These are phyloP conservation scores for Florisuga fusca DNA, from an alignment of 2,797 vertebrate genomes.

Conservation along the genomic window DNA sequence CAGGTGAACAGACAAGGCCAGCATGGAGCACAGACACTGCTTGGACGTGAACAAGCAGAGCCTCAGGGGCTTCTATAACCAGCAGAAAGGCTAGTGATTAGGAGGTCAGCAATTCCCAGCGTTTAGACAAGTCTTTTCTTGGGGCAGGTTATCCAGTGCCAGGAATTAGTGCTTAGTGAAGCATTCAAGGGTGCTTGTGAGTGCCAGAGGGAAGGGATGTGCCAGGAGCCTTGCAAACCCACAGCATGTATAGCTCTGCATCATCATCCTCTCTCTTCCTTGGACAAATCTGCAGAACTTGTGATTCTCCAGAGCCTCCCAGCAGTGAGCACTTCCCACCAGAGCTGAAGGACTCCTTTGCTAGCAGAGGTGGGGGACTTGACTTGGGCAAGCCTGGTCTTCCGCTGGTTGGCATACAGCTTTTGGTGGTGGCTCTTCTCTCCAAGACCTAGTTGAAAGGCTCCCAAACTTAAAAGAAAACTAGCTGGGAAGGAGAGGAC, in stretches of 20 bases:
- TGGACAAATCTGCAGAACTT: background rate
- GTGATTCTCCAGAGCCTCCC: background rate
- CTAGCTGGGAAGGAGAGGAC: background rate
- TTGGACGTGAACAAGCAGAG: background rate
- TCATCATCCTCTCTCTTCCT: background rate
- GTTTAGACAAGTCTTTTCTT: background rate
- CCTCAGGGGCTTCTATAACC: background rate
- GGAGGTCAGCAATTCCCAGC: background rate
- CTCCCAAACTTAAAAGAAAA: background rate
- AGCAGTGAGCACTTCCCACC: background rate
- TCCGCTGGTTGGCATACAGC: background rate
- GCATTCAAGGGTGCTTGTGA: fast-evolving
- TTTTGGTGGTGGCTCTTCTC: background rate
- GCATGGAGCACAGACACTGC: background rate
- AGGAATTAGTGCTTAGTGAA: background rate
- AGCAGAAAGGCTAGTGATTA: background rate
- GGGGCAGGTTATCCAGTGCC: background rate
- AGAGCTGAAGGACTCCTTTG: background rate
- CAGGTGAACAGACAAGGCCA: background rate
- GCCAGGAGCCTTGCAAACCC: background rate
- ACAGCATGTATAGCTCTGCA: background rate
- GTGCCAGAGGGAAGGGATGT: background rate
- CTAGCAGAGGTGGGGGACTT: background rate
- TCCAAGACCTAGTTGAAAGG: background rate
- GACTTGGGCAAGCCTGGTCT: background rate